Evolutionary conservation across 1,140 invertebrate species (phyloP), one percentile per base, ranked within the genome.

Genomic region (Diachasmimorpha longicaudata): DNA sequence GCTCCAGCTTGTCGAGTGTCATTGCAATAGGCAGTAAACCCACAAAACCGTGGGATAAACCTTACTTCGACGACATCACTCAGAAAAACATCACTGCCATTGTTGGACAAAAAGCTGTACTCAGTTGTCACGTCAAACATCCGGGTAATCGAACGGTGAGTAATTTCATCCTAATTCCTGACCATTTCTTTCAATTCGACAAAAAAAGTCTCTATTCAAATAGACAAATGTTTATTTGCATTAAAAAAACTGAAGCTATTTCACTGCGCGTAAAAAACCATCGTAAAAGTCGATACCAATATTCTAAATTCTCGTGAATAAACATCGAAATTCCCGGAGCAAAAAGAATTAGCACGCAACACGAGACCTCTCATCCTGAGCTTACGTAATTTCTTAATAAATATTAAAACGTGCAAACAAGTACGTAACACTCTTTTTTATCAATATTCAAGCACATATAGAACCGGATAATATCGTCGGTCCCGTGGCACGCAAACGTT

Each of bases 81-180:
- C 92, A 94, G 0, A 89, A 94, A 78, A 97, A 97, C 88, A 92
- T 97, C 69, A 95, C 95, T 0, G 92, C 94, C 0, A 93, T 96
- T 39, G 94, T 96, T 4, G 96, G 96, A 3, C 95, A 96, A 87
- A 93, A 94, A 4, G 94, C 94, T 4, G 89, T 95, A 78, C 91
- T 97, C 74, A 93, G 93, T 84, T 97, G 95, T 86, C 91, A 94
- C 71, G 95, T 96, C 21, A 96, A 96, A 84, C 94, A 96, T 89
- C 94, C 95, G 73, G 95, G 95, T 4, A 95, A 97, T 82, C 91
- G 95, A 90, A 96, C 95, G 87, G 96, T 97, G 88, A 94, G 93
- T 91, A 16, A 63, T 6, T 6, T 31, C 31, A 6, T 31, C 2
- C 6, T 31, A 31, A 31, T 31, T 31, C 2, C 31, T 31, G 2